Conservation (phyloP, 2,888 invertebrate genomes). For the Agriopis marginaria region DNA sequence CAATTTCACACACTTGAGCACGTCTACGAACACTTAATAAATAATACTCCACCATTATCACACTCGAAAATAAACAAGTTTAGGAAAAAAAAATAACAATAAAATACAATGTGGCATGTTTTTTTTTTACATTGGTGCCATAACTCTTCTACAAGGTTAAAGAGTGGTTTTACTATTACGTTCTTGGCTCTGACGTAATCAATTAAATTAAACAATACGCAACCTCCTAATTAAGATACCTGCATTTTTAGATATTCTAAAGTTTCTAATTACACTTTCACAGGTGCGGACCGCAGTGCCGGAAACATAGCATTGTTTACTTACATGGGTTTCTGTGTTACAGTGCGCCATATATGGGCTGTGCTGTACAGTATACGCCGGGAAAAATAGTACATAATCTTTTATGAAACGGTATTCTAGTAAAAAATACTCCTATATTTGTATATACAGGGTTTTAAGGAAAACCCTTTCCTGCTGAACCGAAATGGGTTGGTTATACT, state of each 20-base stretch:
- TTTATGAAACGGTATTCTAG: not conserved
- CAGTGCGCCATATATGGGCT: slow-evolving; percentile 46
- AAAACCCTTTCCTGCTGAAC: too few relatives aligned
- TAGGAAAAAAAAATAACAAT: not conserved
- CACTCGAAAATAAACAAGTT: too few relatives aligned
- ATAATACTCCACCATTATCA: too few relatives aligned
- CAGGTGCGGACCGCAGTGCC: slow-evolving; percentile 53
- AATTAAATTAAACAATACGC: slow-evolving; percentile 31
- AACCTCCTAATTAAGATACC: slow-evolving; percentile 39
- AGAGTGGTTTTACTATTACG: slow-evolving; percentile 33
- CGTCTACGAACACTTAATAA: too few relatives aligned
- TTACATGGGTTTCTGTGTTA: slow-evolving; percentile 70
- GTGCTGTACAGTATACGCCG: slow-evolving; percentile 1
- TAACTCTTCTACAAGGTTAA: too few relatives aligned
- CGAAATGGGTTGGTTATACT: too few relatives aligned
- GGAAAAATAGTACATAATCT: slow-evolving; percentile 15
- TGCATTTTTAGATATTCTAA: slow-evolving; percentile 28
- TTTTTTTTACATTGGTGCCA: not conserved
- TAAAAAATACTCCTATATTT: too few relatives aligned
- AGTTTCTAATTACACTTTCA: slow-evolving; percentile 47
- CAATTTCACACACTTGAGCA: too few relatives aligned
- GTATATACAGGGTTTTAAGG: too few relatives aligned
- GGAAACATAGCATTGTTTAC: slow-evolving; percentile 62
- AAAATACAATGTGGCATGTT: not conserved
- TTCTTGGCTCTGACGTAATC: slow-evolving; percentile 30